Evolutionary conservation across 2,888 invertebrate genomes (phyloP).

Genomic region (Lycia hirtaria): DNA sequence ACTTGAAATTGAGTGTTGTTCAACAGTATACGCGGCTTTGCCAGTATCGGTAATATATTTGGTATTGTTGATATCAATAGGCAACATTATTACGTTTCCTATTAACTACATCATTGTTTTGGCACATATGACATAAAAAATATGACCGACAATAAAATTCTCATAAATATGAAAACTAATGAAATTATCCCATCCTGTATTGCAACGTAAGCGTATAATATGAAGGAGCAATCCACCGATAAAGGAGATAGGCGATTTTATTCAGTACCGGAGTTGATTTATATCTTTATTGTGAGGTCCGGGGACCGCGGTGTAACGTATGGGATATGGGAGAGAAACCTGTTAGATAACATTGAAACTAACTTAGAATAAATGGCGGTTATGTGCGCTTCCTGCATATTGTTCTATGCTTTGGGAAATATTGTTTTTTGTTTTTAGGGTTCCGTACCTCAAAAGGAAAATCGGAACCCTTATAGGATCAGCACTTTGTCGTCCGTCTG

Average conservation of each 20-base stretch:
- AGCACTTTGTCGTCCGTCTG: too few relatives aligned
- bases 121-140: too few relatives aligned
- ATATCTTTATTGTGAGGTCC: constrained; percentile 77
- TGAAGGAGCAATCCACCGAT: constrained; percentile 70
- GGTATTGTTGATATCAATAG: too few relatives aligned
- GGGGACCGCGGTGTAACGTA: constrained; percentile 40
- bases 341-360: constrained; percentile 40
- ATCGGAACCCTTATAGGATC: too few relatives aligned
- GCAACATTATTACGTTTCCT: too few relatives aligned
- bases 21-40: too few relatives aligned
- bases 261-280: constrained; percentile 75
- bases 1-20: too few relatives aligned
- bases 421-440: background rate
- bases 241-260: constrained; percentile 74
- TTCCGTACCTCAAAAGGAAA: too few relatives aligned
- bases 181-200: constrained; percentile 47
- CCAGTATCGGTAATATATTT: too few relatives aligned
- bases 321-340: constrained; percentile 40
- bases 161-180: background rate
- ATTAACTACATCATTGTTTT: too few relatives aligned
- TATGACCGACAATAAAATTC: background rate
- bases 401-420: constrained; percentile 13
- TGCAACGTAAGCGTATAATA: constrained; percentile 54
- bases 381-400: constrained; percentile 35
- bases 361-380: constrained; percentile 25